Evolutionary conservation across 1,140 invertebrate genomes (phyloP).

Genomic region (Habropoda laboriosa): DNA sequence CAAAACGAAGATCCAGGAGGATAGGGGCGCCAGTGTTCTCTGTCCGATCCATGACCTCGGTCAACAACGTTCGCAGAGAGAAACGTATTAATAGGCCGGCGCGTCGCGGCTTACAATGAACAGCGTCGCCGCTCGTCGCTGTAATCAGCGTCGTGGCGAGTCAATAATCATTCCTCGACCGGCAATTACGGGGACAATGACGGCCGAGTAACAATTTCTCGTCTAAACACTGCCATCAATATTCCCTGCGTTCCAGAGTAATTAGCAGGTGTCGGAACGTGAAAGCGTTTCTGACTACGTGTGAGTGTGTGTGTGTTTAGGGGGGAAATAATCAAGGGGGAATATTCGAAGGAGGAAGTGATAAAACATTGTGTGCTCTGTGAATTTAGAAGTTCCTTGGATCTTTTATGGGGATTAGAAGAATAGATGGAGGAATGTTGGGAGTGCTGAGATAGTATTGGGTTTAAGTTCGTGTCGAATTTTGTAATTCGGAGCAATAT

Average conservation of each 20-base stretch:
- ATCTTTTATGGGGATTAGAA: too few species aligned
- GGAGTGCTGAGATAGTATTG: too few species aligned
- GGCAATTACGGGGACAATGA: conserved; percentile 70
- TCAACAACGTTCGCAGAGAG: conserved; percentile 12
- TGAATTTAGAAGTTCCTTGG: not conserved
- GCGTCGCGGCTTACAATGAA: conserved; percentile 50
- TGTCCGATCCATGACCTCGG: conserved; percentile 52
- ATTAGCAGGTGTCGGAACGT: conserved; percentile 57
- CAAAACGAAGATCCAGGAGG: conserved; percentile 29
- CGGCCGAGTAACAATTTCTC: conserved; percentile 56
- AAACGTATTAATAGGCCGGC: conserved; percentile 58
- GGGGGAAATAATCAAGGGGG: not conserved
- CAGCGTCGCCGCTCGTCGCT: conserved; percentile 50
- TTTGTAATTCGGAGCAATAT: too few species aligned
- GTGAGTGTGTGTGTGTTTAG: too few species aligned
- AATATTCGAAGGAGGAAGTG: not conserved
- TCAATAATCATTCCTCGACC: conserved; percentile 66
- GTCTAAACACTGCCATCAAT: conserved; percentile 70
- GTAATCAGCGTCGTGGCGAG: conserved; percentile 62
- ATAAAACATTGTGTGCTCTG: not conserved
- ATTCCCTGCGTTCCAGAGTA: conserved; percentile 63
- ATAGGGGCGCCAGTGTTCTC: not conserved
- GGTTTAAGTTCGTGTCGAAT: too few species aligned
- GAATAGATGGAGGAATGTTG: too few species aligned
- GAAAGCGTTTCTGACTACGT: conserved; percentile 44